These are phyloP conservation scores for Cheilosia vernalis DNA, from an alignment of 2,888 invertebrate species.

Conservation along the genomic window DNA sequence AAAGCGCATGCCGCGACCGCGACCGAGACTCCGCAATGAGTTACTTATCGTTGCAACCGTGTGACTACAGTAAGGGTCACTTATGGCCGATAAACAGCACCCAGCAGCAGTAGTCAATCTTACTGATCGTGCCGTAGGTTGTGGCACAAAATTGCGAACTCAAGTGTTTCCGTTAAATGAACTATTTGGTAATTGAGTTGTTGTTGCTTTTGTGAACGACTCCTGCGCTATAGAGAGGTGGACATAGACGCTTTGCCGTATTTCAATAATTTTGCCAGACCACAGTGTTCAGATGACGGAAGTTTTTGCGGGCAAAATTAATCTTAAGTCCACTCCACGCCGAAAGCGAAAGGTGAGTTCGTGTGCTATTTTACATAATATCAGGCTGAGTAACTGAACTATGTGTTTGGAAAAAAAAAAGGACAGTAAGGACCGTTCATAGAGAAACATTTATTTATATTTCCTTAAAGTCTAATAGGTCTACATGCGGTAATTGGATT, in stretches of 20 bases:
- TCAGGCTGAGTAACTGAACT: neutral
- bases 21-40: neutral
- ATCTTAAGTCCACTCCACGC: constrained; percentile 28
- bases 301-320: constrained; percentile 49
- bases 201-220: constrained; percentile 37
- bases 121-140: constrained; percentile 49
- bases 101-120: constrained; percentile 24
- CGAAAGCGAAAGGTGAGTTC: constrained; percentile 59
- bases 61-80: constrained; percentile 52
- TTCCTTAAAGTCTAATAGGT: neutral
- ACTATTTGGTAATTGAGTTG: constrained; percentile 59
- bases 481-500: neutral
- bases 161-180: constrained; percentile 52
- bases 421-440: constrained; percentile 8
- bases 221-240: constrained; percentile 39
- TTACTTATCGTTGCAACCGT: constrained; percentile 21
- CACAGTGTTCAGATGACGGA: constrained; percentile 58
- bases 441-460: neutral
- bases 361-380: constrained; percentile 31
- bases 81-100: constrained; percentile 5
- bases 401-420: neutral
- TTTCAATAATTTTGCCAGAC: constrained; percentile 30
- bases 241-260: constrained; percentile 28
- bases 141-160: constrained; percentile 39
- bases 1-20: constrained; percentile 40